These are phyloP conservation scores for Sciurus carolinensis DNA, from an alignment of 2,797 vertebrate species.

Conservation along the genomic window DNA sequence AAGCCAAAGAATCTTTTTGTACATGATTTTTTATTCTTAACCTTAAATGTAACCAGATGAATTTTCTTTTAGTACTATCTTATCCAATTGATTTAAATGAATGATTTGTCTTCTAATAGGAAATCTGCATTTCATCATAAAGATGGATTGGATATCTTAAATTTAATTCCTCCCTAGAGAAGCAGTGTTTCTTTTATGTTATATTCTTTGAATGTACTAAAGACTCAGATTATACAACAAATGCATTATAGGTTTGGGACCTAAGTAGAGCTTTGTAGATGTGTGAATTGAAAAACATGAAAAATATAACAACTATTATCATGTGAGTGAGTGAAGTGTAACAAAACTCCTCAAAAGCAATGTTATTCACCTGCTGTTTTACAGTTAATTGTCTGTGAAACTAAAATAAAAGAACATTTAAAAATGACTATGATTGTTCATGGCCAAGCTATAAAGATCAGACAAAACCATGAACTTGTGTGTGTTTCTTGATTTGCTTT, in stretches of 20 bases:
- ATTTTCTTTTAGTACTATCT: constrained; percentile 57
- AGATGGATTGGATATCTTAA: constrained; percentile 50
- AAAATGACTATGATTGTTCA: constrained; percentile 3
- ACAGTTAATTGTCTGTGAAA: constrained; percentile 41
- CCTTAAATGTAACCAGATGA: constrained; percentile 74
- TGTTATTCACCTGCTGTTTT: constrained; percentile 37
- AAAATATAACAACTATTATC: background rate
- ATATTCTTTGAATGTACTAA: constrained; percentile 19
- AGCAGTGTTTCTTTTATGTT: background rate
- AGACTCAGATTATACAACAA: background rate
- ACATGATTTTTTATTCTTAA: constrained; percentile 54
- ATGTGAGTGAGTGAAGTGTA: background rate
- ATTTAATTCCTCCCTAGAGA: constrained; percentile 62
- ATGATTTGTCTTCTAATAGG: constrained; percentile 60
- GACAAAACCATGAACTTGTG: constrained; percentile 12
- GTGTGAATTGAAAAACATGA: constrained; percentile 29
- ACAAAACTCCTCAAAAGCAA: background rate
- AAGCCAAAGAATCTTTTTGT: constrained; percentile 61
- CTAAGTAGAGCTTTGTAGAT: constrained; percentile 38
- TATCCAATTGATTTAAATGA: constrained; percentile 61
- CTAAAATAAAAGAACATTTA: constrained; percentile 26
- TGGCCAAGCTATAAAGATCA: constrained; percentile 10
- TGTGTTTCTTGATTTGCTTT: constrained; percentile 44
- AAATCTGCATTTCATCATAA: constrained; percentile 72
- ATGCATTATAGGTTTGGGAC: constrained; percentile 27